Conservation (phyloP, 2,888 invertebrate genomes). For the Rotaria sp. region DNA sequence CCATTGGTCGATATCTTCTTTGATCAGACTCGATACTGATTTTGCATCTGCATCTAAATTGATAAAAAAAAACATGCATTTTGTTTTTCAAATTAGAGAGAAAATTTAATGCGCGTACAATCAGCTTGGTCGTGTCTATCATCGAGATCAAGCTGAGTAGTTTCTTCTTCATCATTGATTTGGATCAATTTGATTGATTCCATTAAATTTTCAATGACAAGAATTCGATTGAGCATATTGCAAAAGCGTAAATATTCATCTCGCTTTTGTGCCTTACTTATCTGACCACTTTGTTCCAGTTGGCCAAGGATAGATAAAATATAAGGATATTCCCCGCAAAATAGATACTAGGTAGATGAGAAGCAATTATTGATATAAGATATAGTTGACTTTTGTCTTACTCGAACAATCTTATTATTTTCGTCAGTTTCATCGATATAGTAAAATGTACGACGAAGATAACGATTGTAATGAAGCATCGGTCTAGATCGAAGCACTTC, state of each 20-base stretch:
- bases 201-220: not conserved
- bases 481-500: not conserved
- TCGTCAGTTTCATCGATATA: not conserved
- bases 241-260: not conserved
- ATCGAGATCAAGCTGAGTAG: no score
- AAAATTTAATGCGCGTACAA: no score
- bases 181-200: not conserved
- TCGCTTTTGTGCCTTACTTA: not conserved
- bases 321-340: not conserved
- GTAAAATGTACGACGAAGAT: slow-evolving; percentile 4
- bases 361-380: no score
- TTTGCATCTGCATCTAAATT: no score
- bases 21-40: no score
- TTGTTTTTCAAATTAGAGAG: no score
- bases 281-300: not conserved
- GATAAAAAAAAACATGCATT: no score
- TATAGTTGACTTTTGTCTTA: not conserved
- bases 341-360: not conserved
- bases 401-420: not conserved
- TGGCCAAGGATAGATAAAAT: not conserved
- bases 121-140: no score
- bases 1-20: no score
- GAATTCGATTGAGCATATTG: not conserved
- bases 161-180: not conserved
- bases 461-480: not conserved